Conservation (phyloP, 2,113 vertebrate species). For the Carettochelys insculpta region DNA sequence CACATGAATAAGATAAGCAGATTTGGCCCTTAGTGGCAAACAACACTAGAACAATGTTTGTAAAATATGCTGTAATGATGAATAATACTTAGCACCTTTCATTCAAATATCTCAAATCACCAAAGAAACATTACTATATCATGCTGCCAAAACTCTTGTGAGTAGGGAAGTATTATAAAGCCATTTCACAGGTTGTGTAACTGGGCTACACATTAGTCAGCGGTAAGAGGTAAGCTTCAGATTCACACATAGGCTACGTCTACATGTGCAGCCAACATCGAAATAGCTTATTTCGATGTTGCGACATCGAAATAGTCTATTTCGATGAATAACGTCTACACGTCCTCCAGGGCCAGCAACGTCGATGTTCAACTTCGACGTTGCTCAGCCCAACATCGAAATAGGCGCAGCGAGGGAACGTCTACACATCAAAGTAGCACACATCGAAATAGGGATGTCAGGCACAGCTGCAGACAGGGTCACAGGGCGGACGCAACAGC, state of each 20-base stretch:
- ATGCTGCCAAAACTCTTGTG: background rate
- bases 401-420: too few relatives aligned
- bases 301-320: too few relatives aligned
- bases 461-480: too few relatives aligned
- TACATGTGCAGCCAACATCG: too few relatives aligned
- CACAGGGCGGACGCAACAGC: too few relatives aligned
- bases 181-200: background rate
- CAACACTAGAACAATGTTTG: fast-evolving
- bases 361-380: too few relatives aligned
- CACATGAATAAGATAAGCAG: background rate
- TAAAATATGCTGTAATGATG: fast-evolving
- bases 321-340: too few relatives aligned
- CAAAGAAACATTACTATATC: background rate
- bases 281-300: too few relatives aligned
- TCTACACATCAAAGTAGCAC: too few relatives aligned
- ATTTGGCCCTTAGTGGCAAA: background rate
- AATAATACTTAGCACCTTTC: background rate
- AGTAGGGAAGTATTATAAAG: background rate
- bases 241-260: background rate
- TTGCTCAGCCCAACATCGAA: too few relatives aligned
- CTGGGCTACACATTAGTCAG: background rate
- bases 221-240: background rate
- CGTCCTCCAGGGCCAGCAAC: too few relatives aligned
- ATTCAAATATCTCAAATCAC: background rate
- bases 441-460: too few relatives aligned